phyloP scores from a whole-genome alignment of 2,888 invertebrate species.

The Psococerastis gibbosa region DNA sequence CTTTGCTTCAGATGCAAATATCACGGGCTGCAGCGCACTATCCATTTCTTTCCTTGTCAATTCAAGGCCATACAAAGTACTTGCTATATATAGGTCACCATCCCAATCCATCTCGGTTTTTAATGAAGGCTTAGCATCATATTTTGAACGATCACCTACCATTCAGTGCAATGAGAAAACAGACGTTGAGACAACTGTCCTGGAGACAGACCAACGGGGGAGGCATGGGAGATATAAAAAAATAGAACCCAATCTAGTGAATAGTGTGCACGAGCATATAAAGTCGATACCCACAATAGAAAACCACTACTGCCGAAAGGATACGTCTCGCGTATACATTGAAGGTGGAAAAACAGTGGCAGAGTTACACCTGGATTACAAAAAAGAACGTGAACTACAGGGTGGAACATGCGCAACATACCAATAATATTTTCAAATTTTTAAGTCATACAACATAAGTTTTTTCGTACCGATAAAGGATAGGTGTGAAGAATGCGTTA shows the following conservation, averaged over 20 bases:
- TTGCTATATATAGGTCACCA: too few species aligned
- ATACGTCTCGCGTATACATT: not conserved
- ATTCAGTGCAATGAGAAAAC: too few species aligned
- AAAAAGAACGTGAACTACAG: not conserved
- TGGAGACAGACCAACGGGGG: not conserved
- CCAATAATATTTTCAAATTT: not conserved
- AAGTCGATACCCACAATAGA: not conserved
- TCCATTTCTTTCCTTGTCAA: too few species aligned
- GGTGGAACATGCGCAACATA: not conserved
- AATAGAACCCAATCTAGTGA: not conserved
- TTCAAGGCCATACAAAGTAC: too few species aligned
- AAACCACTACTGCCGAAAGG: not conserved
- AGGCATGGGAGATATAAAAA: not conserved
- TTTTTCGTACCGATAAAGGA: not conserved
- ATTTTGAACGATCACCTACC: too few species aligned
- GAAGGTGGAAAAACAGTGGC: not conserved
- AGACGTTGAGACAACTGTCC: not conserved
- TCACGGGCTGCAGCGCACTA: too few species aligned
- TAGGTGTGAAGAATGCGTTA: not conserved
- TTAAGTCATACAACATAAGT: not conserved
- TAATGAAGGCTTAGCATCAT: too few species aligned
- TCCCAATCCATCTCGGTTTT: too few species aligned
- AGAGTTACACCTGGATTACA: not conserved
- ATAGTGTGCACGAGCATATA: not conserved
- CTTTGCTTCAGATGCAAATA: too few species aligned